Conservation (phyloP, 1,140 invertebrate species). For the Drosophila ananassae region DNA sequence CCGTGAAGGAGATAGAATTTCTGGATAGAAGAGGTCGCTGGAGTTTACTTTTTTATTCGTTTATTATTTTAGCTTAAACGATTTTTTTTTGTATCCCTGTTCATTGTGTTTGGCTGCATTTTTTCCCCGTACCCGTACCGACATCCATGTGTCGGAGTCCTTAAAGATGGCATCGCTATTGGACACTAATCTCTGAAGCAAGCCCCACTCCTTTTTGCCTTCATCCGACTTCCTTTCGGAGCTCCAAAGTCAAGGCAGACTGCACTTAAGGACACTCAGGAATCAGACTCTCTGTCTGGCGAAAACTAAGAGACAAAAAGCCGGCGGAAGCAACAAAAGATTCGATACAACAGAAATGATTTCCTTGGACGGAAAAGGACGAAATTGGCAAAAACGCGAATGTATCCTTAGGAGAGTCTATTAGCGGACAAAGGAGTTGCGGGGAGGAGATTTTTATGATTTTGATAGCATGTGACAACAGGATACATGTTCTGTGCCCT, state of each 20-base stretch:
- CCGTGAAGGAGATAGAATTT: slow-evolving; percentile 30
- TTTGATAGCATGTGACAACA: slow-evolving; percentile 75
- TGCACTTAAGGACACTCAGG: slow-evolving; percentile 71
- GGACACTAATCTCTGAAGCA: slow-evolving; percentile 61
- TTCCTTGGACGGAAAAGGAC: slow-evolving; percentile 68
- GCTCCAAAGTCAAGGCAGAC: slow-evolving; percentile 47
- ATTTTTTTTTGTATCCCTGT: slow-evolving; percentile 33
- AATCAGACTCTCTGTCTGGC: slow-evolving; percentile 62
- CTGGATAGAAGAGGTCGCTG: slow-evolving; percentile 3
- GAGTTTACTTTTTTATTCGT: slow-evolving; percentile 34
- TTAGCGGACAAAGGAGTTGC: slow-evolving; percentile 73
- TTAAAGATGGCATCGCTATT: slow-evolving; percentile 51
- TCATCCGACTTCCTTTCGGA: slow-evolving; percentile 4
- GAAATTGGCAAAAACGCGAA: slow-evolving; percentile 72
- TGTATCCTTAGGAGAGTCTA: slow-evolving; percentile 56
- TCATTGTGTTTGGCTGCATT: neutral
- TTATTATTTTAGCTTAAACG: slow-evolving; percentile 51
- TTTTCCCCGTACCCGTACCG: neutral
- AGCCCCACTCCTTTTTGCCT: neutral
- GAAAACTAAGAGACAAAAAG: slow-evolving; percentile 37
- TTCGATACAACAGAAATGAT: slow-evolving; percentile 82
- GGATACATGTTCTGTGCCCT: slow-evolving; percentile 44
- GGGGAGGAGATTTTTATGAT: slow-evolving; percentile 77
- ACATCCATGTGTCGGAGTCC: slow-evolving; percentile 18
- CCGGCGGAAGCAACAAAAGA: slow-evolving; percentile 74